Conservation (phyloP, 2,888 invertebrate species). For the Panopea generosa region DNA sequence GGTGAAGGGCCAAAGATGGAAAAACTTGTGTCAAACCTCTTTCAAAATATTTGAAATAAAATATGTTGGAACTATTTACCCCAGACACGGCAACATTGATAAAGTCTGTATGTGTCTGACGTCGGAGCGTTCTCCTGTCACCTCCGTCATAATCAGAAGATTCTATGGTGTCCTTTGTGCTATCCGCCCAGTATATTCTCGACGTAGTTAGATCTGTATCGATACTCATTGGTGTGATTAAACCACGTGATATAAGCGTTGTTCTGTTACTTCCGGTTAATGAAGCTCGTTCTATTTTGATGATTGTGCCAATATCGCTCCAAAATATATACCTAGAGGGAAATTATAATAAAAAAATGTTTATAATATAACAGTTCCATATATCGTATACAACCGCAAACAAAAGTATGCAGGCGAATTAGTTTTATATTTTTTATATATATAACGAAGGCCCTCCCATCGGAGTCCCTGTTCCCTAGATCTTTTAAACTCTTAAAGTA, state of each 20-base stretch:
- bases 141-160: constrained; percentile 2
- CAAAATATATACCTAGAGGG: constrained; percentile 18
- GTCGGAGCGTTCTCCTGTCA: neutral
- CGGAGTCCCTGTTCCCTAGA: too few species aligned
- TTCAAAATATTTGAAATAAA: too few species aligned
- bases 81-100: constrained; percentile 5
- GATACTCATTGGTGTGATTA: constrained; percentile 2
- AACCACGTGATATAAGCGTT: neutral
- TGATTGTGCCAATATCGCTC: constrained; percentile 2
- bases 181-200: constrained; percentile 22
- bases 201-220: neutral
- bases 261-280: constrained; percentile 5
- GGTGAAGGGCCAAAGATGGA: too few species aligned
- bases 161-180: constrained; percentile 14
- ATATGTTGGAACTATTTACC: constrained; percentile 1
- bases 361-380: too few species aligned
- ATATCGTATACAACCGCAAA: too few species aligned
- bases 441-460: too few species aligned
- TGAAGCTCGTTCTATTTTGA: constrained; percentile 8
- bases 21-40: too few species aligned
- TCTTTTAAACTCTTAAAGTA: too few species aligned
- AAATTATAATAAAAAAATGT: too few species aligned
- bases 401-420: too few species aligned
- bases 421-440: too few species aligned
- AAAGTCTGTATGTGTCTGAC: neutral